These are phyloP conservation scores for Paradisaea rubra DNA, from an alignment of 2,113 vertebrate genomes.

Conservation along the genomic window DNA sequence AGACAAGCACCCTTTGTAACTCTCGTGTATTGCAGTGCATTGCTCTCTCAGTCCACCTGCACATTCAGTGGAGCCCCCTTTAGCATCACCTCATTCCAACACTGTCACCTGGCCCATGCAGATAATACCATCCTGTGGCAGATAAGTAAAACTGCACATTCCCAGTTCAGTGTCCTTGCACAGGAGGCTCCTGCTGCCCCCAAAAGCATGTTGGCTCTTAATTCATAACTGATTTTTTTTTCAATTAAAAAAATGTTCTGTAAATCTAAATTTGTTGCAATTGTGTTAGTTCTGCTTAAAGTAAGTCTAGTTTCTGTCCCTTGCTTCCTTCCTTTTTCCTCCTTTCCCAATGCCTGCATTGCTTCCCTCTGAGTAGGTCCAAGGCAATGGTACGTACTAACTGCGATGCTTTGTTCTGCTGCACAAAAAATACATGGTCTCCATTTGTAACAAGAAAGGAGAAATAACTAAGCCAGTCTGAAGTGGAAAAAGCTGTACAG, in stretches of 20 bases:
- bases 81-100: conserved; percentile 22
- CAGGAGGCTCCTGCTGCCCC: neutral
- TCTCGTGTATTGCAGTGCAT: neutral
- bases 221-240: neutral
- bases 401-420: conserved; percentile 70
- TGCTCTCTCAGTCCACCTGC: conserved; percentile 12
- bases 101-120: neutral
- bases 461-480: conserved; percentile 60
- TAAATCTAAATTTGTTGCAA: conserved; percentile 64
- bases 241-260: conserved; percentile 29
- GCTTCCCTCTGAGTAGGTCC: conserved; percentile 90
- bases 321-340: conserved; percentile 77
- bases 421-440: conserved; percentile 37
- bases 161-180: neutral
- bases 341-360: conserved; percentile 77
- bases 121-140: conserved; percentile 56
- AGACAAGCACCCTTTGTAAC: neutral
- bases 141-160: conserved; percentile 35
- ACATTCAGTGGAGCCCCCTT: neutral
- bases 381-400: conserved; percentile 94
- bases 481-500: conserved; percentile 18
- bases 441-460: conserved; percentile 64
- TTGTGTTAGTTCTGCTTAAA: conserved; percentile 82
- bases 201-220: conserved; percentile 38
- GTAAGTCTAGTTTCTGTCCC: conserved; percentile 96